Percentiles rank a stretch among this genome's conserved stretches.
Evolutionary conservation across 1,140 invertebrate genomes (phyloP).

Genomic region (Listronotus oregonensis): DNA sequence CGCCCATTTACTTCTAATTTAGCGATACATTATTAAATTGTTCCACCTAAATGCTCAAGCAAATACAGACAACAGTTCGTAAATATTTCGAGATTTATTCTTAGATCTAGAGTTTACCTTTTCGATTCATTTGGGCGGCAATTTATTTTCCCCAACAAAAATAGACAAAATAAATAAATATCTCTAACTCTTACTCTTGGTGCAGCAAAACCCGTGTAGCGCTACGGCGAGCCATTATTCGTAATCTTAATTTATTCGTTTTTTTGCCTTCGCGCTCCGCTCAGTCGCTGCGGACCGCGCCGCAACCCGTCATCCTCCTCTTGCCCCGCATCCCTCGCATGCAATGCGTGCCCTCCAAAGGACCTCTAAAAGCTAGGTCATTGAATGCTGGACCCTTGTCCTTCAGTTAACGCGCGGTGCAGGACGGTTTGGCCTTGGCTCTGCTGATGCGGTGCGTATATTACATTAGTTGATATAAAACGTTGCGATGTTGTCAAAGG

Average conservation of each 20-base stretch:
- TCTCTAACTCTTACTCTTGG: background rate
- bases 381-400: conserved; percentile 52
- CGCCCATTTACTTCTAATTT: too few relatives aligned
- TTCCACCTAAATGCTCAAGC: too few relatives aligned
- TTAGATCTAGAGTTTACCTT: too few relatives aligned
- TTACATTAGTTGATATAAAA: too few relatives aligned
- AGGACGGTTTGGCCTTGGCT: conserved; percentile 28
- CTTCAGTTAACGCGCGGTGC: conserved; percentile 46
- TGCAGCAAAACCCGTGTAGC: conserved; percentile 12
- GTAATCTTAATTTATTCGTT: conserved; percentile 30
- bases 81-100: too few relatives aligned
- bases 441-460: conserved; percentile 8
- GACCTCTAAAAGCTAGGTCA: conserved; percentile 51
- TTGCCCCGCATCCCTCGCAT: conserved; percentile 26
- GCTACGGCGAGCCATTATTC: conserved; percentile 8
- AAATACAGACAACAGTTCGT: too few relatives aligned
- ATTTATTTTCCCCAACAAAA: conserved; percentile 2
- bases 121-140: too few relatives aligned
- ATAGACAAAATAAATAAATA: conserved; percentile 22
- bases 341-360: conserved; percentile 51
- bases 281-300: conserved; percentile 26
- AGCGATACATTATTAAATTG: too few relatives aligned
- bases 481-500: too few relatives aligned
- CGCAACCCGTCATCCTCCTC: conserved; percentile 10
- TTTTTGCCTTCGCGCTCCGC: conserved; percentile 14